Conservation (phyloP, 1,140 invertebrate species). For the Ruditapes philippinarum region DNA sequence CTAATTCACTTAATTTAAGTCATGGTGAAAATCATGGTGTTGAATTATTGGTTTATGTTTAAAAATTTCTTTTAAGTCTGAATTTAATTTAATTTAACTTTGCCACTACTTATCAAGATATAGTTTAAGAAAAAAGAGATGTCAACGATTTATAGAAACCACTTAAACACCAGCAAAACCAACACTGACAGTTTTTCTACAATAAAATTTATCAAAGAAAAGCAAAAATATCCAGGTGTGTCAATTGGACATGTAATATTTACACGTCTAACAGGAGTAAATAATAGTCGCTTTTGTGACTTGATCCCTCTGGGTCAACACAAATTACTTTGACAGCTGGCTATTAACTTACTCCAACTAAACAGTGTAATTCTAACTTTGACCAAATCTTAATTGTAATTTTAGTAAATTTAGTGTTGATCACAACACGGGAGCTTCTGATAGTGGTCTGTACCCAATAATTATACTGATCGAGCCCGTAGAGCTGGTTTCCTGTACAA, state of each 20-base stretch:
- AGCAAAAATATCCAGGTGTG: not conserved
- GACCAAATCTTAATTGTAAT: not conserved
- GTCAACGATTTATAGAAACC: not conserved
- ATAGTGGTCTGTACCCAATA: not conserved
- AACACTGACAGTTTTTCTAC: not conserved
- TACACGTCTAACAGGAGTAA: not conserved
- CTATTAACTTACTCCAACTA: not conserved
- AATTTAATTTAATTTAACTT: too few species aligned
- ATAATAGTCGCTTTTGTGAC: not conserved
- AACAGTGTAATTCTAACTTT: not conserved
- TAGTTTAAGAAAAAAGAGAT: not conserved
- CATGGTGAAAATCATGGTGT: too few species aligned
- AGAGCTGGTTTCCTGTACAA: not conserved
- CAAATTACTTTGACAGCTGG: not conserved
- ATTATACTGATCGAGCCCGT: not conserved
- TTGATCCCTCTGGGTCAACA: slow-evolving; percentile 5
- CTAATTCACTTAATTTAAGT: too few species aligned
- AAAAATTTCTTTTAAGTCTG: too few species aligned
- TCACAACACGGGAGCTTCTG: not conserved
- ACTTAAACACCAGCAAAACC: not conserved
- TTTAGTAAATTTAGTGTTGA: not conserved
- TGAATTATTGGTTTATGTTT: too few species aligned
- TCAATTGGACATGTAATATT: not conserved
- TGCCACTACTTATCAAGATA: too few species aligned
- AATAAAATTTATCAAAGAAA: slow-evolving; percentile 10